phyloP scores from a whole-genome alignment of 2,797 vertebrate species.

The Myripristis jacobus region DNA sequence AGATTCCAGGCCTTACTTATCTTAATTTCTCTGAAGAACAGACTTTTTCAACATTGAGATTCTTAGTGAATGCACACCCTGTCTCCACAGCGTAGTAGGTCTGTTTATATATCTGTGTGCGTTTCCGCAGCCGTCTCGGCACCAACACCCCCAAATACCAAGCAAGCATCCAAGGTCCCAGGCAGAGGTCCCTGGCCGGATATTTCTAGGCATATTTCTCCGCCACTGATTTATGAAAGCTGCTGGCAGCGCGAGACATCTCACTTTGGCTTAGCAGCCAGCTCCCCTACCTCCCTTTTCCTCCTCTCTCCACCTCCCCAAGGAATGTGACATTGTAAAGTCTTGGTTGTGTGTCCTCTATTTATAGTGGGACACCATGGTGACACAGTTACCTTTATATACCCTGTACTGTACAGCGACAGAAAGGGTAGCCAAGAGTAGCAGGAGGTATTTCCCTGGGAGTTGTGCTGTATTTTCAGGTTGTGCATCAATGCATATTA shows the following conservation, averaged over 20 bases:
- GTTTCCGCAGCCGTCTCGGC: constrained; percentile 45
- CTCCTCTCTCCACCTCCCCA: constrained; percentile 67
- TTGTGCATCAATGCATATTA: not conserved
- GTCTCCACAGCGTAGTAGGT: not conserved
- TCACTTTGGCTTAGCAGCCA: constrained; percentile 68
- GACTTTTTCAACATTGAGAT: not conserved
- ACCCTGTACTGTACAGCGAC: constrained; percentile 59
- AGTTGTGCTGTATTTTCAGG: constrained; percentile 12
- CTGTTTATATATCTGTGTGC: constrained; percentile 42
- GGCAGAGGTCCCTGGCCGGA: constrained; percentile 50
- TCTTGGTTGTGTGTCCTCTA: constrained; percentile 77
- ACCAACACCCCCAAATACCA: constrained; percentile 61
- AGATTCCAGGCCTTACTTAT: not conserved
- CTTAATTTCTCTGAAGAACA: not conserved
- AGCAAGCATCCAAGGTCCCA: constrained; percentile 55
- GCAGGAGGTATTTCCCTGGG: constrained; percentile 18
- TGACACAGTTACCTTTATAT: constrained; percentile 84
- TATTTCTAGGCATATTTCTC: constrained; percentile 78
- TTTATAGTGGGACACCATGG: constrained; percentile 83
- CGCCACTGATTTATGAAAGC: constrained; percentile 76
- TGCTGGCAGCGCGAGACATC: constrained; percentile 76
- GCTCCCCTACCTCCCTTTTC: constrained; percentile 57
- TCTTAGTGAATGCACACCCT: constrained; percentile 4
- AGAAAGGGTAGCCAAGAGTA: constrained; percentile 46
- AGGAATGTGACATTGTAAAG: constrained; percentile 84